Evolutionary conservation across 1,140 invertebrate genomes (phyloP).

Genomic region (silkworm (Bombyx mori)): ASM3026992v2 NC_085114.1:9387001-9387500

Average conservation of each 20-base stretch:
- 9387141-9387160: conserved; percentile 57
- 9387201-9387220: conserved; percentile 62
- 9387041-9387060: too few relatives aligned
- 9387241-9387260: conserved; percentile 42
- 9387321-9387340: conserved; percentile 14
- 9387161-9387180: conserved; percentile 51
- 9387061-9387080: too few relatives aligned
- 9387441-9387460: neutral
- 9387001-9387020: too few relatives aligned
- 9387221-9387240: conserved; percentile 28
- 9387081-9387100: too few relatives aligned
- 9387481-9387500: neutral
- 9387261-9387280: too few relatives aligned
- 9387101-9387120: neutral
- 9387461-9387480: conserved; percentile 3
- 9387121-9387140: conserved; percentile 63
- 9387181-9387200: conserved; percentile 58
- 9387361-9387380: conserved; percentile 29
- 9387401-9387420: conserved; percentile 29
- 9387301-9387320: conserved; percentile 15
- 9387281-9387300: conserved; percentile 2
- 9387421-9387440: conserved; percentile 4
- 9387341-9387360: conserved; percentile 22
- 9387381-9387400: conserved; percentile 26
- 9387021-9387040: too few relatives aligned